phyloP scores from a whole-genome alignment of 2,113 vertebrate species.

The Heterotilapia buettikoferi region DNA sequence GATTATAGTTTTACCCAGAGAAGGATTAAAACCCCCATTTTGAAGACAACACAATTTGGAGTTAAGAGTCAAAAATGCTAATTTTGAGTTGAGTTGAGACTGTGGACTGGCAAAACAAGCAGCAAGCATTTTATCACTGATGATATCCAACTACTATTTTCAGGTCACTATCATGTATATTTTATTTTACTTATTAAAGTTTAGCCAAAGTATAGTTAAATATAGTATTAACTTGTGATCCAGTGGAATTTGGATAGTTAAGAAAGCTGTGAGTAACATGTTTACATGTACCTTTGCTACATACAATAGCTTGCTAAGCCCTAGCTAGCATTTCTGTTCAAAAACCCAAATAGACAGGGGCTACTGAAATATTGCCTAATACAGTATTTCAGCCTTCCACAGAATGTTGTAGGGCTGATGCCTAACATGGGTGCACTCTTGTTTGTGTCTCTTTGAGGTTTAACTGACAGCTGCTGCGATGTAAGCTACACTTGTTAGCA shows the following conservation, averaged over 20 bases:
- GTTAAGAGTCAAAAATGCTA: background rate
- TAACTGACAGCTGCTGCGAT: background rate
- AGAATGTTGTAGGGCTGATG: background rate
- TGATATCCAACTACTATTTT: background rate
- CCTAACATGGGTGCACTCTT: background rate
- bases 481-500: background rate
- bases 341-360: background rate
- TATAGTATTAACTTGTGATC: background rate
- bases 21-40: background rate
- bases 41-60: background rate
- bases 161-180: background rate
- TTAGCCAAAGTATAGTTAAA: background rate
- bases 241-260: background rate
- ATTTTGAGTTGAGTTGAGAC: background rate
- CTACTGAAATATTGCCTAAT: background rate
- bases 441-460: background rate
- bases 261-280: background rate
- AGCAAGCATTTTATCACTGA: background rate
- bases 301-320: background rate
- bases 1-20: background rate
- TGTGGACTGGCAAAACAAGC: background rate
- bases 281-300: background rate
- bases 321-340: background rate
- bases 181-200: background rate
- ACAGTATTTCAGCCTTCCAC: background rate